Evolutionary conservation across 1,140 invertebrate genomes (phyloP).

Genomic region (Neodiprion fabricii): DNA sequence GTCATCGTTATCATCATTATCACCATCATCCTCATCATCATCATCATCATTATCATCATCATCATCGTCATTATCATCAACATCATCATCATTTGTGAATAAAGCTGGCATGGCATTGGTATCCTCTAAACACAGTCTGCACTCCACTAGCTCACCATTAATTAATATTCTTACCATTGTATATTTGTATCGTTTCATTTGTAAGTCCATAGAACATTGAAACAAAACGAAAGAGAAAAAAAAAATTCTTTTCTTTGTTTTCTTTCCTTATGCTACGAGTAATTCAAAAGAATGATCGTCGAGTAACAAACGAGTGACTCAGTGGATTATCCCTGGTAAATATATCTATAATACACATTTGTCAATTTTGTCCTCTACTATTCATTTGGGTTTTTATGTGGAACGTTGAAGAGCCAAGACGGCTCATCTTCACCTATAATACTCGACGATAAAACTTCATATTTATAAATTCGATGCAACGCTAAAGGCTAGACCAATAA

Average conservation of each 20-base stretch:
- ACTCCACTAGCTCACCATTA: constrained; percentile 62
- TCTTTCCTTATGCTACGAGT: constrained; percentile 26
- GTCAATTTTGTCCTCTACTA: no score
- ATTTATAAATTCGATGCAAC: constrained; percentile 46
- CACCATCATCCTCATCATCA: constrained; percentile 29
- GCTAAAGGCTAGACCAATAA: constrained; percentile 45
- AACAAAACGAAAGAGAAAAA: constrained; percentile 11
- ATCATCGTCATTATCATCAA: constrained; percentile 22
- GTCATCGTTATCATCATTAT: constrained; percentile 38
- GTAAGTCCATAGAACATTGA: constrained; percentile 48
- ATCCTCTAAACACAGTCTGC: constrained; percentile 65
- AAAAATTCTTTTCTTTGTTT: background rate
- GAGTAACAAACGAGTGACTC: background rate
- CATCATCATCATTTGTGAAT: constrained; percentile 50
- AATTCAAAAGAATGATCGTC: constrained; percentile 33
- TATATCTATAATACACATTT: no score
- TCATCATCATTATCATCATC: constrained; percentile 33
- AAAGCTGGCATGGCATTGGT: constrained; percentile 58
- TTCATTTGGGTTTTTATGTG: no score
- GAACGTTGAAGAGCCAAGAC: background rate
- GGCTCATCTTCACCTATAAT: constrained; percentile 25
- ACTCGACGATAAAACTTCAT: constrained; percentile 47
- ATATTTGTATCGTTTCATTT: constrained; percentile 39
- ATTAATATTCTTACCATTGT: constrained; percentile 51
- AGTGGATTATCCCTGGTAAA: no score